phyloP scores from a whole-genome alignment of 2,797 vertebrate species.

The Gadopsis bispinosus region DNA sequence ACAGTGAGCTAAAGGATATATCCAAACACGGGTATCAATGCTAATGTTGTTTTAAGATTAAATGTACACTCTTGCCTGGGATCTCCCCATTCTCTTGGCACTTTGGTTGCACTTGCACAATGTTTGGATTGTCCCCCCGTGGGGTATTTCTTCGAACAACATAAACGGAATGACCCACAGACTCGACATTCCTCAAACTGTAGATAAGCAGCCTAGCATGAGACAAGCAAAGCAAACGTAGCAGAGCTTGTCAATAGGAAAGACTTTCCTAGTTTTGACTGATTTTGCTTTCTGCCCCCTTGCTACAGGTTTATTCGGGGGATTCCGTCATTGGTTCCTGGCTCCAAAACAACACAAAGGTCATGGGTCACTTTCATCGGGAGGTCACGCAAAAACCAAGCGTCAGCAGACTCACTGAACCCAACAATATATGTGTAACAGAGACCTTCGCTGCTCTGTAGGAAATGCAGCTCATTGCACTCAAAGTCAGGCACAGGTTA shows the following conservation, averaged over 20 bases:
- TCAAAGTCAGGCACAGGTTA: constrained; percentile 42
- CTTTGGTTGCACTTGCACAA: constrained; percentile 53
- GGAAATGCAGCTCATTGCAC: constrained; percentile 12
- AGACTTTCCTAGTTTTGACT: neutral
- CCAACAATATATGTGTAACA: neutral
- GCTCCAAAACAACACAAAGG: neutral
- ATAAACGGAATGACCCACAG: constrained; percentile 55
- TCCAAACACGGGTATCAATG: constrained; percentile 45
- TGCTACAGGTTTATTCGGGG: neutral
- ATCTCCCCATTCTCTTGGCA: constrained; percentile 53
- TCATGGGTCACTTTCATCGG: constrained; percentile 11
- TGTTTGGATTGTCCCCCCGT: constrained; percentile 67
- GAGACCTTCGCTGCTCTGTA: constrained; percentile 17
- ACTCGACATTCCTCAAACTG: constrained; percentile 51
- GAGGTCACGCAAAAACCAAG: constrained; percentile 14
- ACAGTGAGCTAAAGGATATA: constrained; percentile 51
- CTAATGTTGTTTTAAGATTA: constrained; percentile 70
- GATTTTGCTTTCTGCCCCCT: neutral
- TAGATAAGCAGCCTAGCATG: constrained; percentile 65
- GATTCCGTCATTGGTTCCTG: neutral
- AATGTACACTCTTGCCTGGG: constrained; percentile 49
- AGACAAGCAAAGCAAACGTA: constrained; percentile 62
- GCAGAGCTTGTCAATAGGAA: constrained; percentile 3
- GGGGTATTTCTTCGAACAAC: constrained; percentile 67
- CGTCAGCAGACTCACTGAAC: constrained; percentile 18